Evolutionary conservation across 2,113 vertebrate genomes (phyloP), one percentile per base, ranked within the genome.

Genomic region (Scatophagus argus): DNA sequence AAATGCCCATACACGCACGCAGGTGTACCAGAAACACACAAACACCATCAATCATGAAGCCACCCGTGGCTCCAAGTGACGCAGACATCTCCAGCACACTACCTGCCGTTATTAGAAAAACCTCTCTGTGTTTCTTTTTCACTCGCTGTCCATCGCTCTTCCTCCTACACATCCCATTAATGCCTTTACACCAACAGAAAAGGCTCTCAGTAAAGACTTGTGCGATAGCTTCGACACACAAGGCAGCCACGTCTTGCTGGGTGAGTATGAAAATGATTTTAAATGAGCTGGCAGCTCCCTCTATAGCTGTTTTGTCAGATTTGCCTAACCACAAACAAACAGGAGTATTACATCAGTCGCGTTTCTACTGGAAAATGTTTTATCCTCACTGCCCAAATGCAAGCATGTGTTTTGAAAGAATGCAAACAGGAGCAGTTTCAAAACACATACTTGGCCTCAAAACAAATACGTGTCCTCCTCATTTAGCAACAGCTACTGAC

Each of bases 41-140:
- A 84, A 85, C 66, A 79, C 54, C 67, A 85, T 82, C 65, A 84
- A 77, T 82, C 87, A 85, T 58, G 23, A 49, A 38, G 77, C 58
- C 56, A 82, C 74, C 75, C 72, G 74, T 23, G 70, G 82, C 79
- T 59, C 54, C 32, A 32, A 62, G 66, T 14, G 3, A 31, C 19
- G 43, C 61, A 51, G 62, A 81, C 76, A 51, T 65, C 41, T 69
- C 38, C 56, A 36, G 81, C 43, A 74, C 31, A 70, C 39, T 75
- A 76, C 64, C 55, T 63, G 34, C 74, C 65, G 64, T 59, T 49
- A 71, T 51, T 43, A 56, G 32, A 62, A 70, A 27, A 39, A n/a
- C 12, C 29, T 62, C 49, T 23, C 55, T 61, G 41, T 54, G 49
- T 29, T 63, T 34, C 60, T 31, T 19, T 39, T 66, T 62, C 64